Conservation (phyloP, 2,888 invertebrate species). For the Tiliacea aurago region DNA sequence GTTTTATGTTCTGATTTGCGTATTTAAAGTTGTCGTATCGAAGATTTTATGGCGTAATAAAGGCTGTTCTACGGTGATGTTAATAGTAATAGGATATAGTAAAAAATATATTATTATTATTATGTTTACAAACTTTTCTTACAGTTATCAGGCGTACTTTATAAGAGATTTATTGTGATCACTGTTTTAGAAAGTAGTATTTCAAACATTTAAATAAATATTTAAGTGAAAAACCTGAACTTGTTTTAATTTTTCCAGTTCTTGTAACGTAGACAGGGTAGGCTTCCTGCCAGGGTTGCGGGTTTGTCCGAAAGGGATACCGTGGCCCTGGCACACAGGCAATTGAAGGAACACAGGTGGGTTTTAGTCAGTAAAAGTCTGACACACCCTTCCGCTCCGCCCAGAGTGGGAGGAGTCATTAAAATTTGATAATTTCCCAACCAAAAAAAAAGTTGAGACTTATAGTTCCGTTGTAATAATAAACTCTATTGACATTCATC, state of each 20-base stretch:
- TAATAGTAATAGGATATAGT: not conserved
- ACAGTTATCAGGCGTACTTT: not conserved
- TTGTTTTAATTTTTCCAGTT: not conserved
- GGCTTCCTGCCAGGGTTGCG: no score
- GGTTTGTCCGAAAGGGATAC: no score
- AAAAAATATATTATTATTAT: not conserved
- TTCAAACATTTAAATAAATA: not conserved
- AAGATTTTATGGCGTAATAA: constrained; percentile 18
- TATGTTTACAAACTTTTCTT: not conserved
- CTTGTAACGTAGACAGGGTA: not conserved
- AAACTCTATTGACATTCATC: not conserved
- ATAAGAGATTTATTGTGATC: not conserved
- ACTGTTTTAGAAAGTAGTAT: not conserved
- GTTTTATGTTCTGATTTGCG: constrained; percentile 17
- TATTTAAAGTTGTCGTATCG: not conserved
- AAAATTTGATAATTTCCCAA: no score
- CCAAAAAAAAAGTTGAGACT: no score
- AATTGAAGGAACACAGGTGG: no score
- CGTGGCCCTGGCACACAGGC: no score
- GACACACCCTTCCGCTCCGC: no score
- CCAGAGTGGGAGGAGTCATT: no score
- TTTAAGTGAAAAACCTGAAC: not conserved
- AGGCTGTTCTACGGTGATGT: not conserved
- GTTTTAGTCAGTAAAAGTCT: no score
- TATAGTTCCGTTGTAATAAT: no score